Conservation (phyloP, 1,140 invertebrate genomes). For the Caenorhabditis briggsae region DNA sequence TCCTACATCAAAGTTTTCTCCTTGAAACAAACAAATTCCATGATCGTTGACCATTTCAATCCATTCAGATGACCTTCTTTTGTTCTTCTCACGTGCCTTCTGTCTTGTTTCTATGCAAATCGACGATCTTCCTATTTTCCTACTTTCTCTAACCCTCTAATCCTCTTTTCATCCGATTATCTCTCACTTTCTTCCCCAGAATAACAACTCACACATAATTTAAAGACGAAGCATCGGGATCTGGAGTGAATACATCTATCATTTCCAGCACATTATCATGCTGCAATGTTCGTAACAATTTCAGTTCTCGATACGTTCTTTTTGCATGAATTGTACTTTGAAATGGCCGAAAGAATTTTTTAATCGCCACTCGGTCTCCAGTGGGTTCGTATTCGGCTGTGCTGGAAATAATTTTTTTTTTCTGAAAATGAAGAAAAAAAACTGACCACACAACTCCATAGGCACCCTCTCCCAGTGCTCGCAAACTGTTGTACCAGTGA, state of each 20-base stretch:
- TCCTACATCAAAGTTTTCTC: not conserved
- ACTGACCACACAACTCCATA: constrained; percentile 97
- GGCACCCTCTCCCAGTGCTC: constrained; percentile 93
- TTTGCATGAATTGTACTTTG: constrained; percentile 80
- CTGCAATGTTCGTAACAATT: constrained; percentile 79
- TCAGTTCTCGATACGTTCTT: constrained; percentile 79
- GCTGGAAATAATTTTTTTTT: constrained; percentile 74
- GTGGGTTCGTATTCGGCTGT: constrained; percentile 78
- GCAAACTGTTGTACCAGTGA: constrained; percentile 88
- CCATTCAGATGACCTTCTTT: not conserved
- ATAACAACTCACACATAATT: constrained; percentile 87
- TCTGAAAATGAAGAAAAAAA: constrained; percentile 1
- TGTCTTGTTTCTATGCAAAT: not conserved
- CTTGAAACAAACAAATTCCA: not conserved
- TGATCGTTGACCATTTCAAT: not conserved
- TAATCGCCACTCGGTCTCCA: constrained; percentile 80
- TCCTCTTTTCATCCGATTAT: constrained; percentile 34
- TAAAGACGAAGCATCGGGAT: constrained; percentile 85
- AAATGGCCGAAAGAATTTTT: constrained; percentile 81
- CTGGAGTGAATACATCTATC: constrained; percentile 90
- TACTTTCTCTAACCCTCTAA: constrained; percentile 27
- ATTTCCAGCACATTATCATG: constrained; percentile 86
- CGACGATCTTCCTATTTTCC: not conserved
- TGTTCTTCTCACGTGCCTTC: not conserved
- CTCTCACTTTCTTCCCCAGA: constrained; percentile 7